Conservation (phyloP, 2,797 vertebrate genomes). For the Sebastes nivosus region DNA sequence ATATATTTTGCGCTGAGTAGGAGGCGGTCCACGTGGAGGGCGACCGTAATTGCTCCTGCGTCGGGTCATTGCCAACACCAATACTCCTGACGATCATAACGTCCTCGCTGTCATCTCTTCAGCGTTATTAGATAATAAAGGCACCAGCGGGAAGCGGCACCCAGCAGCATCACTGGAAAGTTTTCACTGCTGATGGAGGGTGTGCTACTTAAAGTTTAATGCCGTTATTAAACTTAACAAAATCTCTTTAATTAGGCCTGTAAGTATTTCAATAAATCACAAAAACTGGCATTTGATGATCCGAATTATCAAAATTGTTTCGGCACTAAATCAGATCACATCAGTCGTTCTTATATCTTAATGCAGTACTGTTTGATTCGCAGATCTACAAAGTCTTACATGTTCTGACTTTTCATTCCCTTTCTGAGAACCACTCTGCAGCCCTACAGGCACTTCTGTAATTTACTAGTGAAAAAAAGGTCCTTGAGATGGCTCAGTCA, state of each 20-base stretch:
- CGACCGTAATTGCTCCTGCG: slow-evolving; percentile 38
- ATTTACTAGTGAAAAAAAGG: slow-evolving; percentile 23
- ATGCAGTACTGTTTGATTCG: neutral
- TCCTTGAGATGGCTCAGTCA: slow-evolving; percentile 63
- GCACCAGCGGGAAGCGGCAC: neutral
- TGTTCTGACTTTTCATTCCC: slow-evolving; percentile 1
- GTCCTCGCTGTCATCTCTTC: slow-evolving; percentile 24
- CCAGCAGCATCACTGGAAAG: neutral
- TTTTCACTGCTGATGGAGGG: neutral
- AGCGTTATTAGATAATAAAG: slow-evolving; percentile 32
- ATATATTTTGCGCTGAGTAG: slow-evolving; percentile 20
- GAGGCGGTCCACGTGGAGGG: slow-evolving; percentile 20
- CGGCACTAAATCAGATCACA: neutral
- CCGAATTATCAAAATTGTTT: neutral
- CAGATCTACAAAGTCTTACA: neutral
- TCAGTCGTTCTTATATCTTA: too few species aligned
- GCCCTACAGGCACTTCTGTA: slow-evolving; percentile 27
- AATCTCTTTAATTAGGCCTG: neutral
- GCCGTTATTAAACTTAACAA: neutral
- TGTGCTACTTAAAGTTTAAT: neutral
- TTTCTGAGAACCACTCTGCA: neutral
- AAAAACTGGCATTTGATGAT: neutral
- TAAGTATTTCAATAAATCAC: neutral
- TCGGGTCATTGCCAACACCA: neutral
- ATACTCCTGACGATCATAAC: slow-evolving; percentile 33